Percentiles rank a stretch among this genome's conserved stretches.
These are phyloP conservation scores for Catostomus latipinnis DNA, from an alignment of 2,797 vertebrate genomes.

Conservation along the genomic window DNA sequence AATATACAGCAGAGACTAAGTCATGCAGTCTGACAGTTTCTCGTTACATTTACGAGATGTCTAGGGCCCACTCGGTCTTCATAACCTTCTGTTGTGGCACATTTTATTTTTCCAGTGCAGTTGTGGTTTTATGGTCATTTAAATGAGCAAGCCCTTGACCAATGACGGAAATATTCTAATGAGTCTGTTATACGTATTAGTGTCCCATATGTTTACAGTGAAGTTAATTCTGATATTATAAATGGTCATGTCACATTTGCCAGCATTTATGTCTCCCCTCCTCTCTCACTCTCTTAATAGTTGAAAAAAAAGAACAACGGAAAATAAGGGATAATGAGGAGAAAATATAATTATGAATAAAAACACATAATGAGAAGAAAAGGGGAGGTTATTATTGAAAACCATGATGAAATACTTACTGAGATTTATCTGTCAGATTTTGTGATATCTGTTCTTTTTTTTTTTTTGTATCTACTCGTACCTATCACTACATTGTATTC, in stretches of 20 bases:
- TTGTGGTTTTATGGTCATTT: constrained; percentile 20
- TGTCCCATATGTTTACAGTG: constrained; percentile 55
- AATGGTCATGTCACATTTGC: constrained; percentile 43
- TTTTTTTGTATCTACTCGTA: too few relatives aligned
- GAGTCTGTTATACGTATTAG: constrained; percentile 53
- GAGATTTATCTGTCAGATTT: not conserved
- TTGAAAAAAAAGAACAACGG: not conserved
- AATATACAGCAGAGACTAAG: not conserved
- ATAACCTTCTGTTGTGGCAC: constrained; percentile 20
- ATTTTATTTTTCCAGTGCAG: constrained; percentile 19
- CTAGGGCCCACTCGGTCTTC: constrained; percentile 21
- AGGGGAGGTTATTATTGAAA: too few relatives aligned
- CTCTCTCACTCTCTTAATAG: not conserved
- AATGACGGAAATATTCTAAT: constrained; percentile 42
- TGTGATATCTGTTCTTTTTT: too few relatives aligned
- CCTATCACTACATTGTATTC: too few relatives aligned
- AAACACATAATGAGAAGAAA: not conserved
- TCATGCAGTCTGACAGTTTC: constrained; percentile 18
- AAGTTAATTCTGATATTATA: constrained; percentile 48
- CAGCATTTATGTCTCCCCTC: constrained; percentile 16
- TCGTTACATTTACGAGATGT: constrained; percentile 21
- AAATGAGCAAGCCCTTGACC: constrained; percentile 4
- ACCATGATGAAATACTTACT: not conserved
- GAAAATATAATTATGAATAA: not conserved
- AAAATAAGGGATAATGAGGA: too few relatives aligned